These are phyloP conservation scores for Rousettus leschenaultii DNA, from an alignment of 2,113 vertebrate genomes.

Conservation along the genomic window DNA sequence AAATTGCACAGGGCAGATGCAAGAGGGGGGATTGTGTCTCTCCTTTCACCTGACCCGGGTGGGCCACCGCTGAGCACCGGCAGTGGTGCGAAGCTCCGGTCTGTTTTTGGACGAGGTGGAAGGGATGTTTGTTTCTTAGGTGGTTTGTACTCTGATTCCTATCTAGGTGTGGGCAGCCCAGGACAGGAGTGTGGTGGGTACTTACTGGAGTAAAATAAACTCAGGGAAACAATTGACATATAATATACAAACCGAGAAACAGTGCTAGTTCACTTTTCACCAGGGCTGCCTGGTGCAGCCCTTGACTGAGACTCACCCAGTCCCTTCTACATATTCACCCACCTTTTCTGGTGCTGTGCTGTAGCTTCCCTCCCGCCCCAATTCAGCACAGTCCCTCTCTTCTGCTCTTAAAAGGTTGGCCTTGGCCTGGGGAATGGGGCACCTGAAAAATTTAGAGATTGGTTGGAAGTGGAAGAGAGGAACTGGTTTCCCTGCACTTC, in stretches of 20 bases:
- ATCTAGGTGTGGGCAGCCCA: neutral
- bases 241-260: neutral
- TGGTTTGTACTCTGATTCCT: neutral
- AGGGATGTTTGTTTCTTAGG: conserved; percentile 33
- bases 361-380: neutral
- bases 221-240: neutral
- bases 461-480: neutral
- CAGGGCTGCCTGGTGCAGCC: neutral
- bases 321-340: neutral
- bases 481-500: neutral
- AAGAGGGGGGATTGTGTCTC: conserved; percentile 28
- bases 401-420: neutral
- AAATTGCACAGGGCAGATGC: conserved; percentile 66
- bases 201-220: neutral
- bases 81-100: neutral
- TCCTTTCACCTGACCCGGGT: conserved; percentile 52
- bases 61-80: neutral
- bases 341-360: neutral
- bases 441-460: neutral
- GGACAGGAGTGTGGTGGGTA: neutral
- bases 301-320: neutral
- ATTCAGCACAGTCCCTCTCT: neutral
- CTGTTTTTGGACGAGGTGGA: neutral
- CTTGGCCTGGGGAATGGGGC: neutral
- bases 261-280: neutral